A percentile compares a stretch with the other conserved stretches of the same genome.
These are phyloP conservation scores for Pheosia gnoma DNA, from an alignment of 2,888 invertebrate species.

Conservation along the genomic window DNA sequence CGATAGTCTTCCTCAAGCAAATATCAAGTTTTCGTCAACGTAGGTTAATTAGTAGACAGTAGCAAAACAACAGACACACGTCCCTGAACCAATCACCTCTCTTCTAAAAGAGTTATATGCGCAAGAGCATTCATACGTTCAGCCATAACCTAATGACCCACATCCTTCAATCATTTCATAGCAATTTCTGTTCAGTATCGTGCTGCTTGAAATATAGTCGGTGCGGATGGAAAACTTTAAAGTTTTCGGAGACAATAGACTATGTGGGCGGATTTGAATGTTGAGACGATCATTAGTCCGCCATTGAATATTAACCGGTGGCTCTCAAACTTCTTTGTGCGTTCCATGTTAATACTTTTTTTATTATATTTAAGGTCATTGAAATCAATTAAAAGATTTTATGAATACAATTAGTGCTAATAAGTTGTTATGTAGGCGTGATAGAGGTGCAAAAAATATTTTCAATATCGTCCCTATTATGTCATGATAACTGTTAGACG, in stretches of 20 bases:
- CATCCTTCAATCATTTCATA: conserved; percentile 70
- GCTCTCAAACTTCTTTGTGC: conserved; percentile 58
- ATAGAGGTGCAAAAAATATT: conserved; percentile 3
- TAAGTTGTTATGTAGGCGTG: conserved; percentile 19
- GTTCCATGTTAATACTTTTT: conserved; percentile 27
- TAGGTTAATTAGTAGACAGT: conserved; percentile 37
- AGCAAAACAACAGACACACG: conserved; percentile 56
- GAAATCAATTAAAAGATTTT: conserved; percentile 38
- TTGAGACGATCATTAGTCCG: conserved; percentile 78
- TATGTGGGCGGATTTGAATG: conserved; percentile 79
- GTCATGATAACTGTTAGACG: not conserved
- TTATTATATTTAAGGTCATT: conserved; percentile 36
- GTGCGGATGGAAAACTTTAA: conserved; percentile 68
- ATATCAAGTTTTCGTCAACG: too few species aligned
- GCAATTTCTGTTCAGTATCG: conserved; percentile 59
- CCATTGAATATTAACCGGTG: conserved; percentile 64
- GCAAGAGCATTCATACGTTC: conserved; percentile 42
- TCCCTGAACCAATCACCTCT: conserved; percentile 62
- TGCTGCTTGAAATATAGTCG: conserved; percentile 77
- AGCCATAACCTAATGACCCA: conserved; percentile 67
- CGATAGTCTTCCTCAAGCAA: too few species aligned
- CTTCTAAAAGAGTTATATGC: conserved; percentile 51
- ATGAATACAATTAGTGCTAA: conserved; percentile 17
- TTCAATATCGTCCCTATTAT: not conserved
- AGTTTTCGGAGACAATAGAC: conserved; percentile 75